Conservation (phyloP, 2,797 vertebrate genomes). For the Nothura maculosa region DNA sequence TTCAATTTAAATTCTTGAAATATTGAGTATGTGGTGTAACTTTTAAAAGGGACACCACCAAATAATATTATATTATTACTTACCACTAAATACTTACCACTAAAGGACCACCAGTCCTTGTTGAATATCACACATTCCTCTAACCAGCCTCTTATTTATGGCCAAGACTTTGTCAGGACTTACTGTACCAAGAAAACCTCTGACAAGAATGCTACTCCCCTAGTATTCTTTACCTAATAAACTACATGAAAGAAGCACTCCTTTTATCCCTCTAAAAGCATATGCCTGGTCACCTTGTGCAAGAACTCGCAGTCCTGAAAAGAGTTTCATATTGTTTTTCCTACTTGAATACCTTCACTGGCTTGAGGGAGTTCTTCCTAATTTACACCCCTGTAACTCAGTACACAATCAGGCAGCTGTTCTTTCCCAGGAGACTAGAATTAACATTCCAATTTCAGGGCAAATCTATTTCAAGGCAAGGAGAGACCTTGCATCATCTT, state of each 20-base stretch:
- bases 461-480: slow-evolving; percentile 10
- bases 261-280: not conserved
- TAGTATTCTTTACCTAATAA: not conserved
- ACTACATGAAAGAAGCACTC: not conserved
- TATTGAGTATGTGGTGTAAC: not conserved
- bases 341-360: not conserved
- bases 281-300: not conserved
- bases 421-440: slow-evolving; percentile 25
- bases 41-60: not conserved
- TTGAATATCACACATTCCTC: not conserved
- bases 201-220: not conserved
- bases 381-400: not conserved
- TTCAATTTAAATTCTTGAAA: not conserved
- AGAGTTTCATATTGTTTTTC: not conserved
- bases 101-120: not conserved
- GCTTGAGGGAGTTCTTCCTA: not conserved
- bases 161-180: not conserved
- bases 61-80: not conserved
- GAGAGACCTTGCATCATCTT: slow-evolving; percentile 22
- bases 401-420: slow-evolving; percentile 1
- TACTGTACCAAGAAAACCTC: not conserved
- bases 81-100: slow-evolving; percentile 6
- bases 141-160: not conserved
- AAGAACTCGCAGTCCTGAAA: not conserved
- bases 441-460: slow-evolving; percentile 41